Percentiles rank a stretch among this genome's conserved stretches.
Conservation (phyloP, 2,797 vertebrate species). For the Ispidina lecontei region DNA sequence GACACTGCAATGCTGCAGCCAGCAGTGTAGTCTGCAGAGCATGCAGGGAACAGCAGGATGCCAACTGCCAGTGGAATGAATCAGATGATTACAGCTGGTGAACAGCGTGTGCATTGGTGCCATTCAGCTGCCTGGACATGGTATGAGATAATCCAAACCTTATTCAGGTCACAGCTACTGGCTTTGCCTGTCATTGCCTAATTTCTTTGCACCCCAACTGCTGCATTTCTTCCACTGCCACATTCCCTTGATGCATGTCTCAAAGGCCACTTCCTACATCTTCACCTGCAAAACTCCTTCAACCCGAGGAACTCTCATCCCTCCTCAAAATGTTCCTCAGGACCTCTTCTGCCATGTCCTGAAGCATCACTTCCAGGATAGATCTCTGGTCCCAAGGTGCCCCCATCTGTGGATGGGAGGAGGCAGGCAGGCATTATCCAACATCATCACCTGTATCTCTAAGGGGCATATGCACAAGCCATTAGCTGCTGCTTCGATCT, state of each 20-base stretch:
- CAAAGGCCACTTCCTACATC: background rate
- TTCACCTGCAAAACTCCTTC: background rate
- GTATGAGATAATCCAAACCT: background rate
- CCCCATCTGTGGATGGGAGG: background rate
- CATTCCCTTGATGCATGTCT: background rate
- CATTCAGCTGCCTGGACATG: background rate
- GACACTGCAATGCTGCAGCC: background rate
- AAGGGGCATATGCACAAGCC: background rate
- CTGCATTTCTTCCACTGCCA: background rate
- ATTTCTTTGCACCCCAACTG: background rate
- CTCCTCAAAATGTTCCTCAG: background rate
- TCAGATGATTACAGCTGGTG: background rate
- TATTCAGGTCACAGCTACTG: background rate
- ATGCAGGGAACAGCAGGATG: background rate
- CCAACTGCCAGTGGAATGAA: background rate
- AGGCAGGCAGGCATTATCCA: background rate
- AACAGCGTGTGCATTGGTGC: background rate
- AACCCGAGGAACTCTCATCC: background rate
- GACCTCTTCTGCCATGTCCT: background rate
- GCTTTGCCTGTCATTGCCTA: background rate
- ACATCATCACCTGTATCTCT: background rate
- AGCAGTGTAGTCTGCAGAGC: background rate
- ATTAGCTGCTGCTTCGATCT: background rate
- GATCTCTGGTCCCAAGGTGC: background rate
- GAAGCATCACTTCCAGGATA: background rate